A percentile compares a stretch with the other conserved stretches of the same genome.
These are phyloP conservation scores for Cetoscarus ocellatus DNA, from an alignment of 2,797 vertebrate species.

Conservation along the genomic window DNA sequence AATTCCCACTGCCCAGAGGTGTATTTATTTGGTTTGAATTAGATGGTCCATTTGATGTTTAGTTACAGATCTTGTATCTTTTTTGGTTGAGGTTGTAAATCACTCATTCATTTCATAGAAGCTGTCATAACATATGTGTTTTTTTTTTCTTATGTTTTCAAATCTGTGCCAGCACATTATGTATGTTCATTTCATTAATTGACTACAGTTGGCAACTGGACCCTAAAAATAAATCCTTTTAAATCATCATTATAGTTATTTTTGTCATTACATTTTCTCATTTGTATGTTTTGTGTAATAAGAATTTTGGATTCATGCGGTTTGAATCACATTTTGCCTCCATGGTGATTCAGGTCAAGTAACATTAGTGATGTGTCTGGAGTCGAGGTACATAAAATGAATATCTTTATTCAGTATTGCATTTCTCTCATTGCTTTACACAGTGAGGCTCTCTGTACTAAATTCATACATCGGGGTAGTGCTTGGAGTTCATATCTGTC, in stretches of 20 bases:
- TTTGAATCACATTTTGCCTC: background rate
- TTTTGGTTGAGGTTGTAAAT: slow-evolving; percentile 73
- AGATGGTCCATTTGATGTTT: slow-evolving; percentile 75
- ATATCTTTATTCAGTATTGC: slow-evolving; percentile 41
- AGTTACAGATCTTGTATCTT: slow-evolving; percentile 76
- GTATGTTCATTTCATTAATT: slow-evolving; percentile 74
- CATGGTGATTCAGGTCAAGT: background rate
- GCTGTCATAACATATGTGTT: slow-evolving; percentile 68
- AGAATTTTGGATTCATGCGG: background rate
- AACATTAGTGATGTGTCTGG: background rate
- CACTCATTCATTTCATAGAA: slow-evolving; percentile 75
- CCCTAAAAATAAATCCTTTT: slow-evolving; percentile 84
- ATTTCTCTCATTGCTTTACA: slow-evolving; percentile 31
- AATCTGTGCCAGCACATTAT: slow-evolving; percentile 77
- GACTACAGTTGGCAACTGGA: slow-evolving; percentile 75
- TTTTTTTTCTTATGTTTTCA: slow-evolving; percentile 65
- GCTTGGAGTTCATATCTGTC: slow-evolving; percentile 26
- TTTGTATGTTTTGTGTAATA: slow-evolving; percentile 8
- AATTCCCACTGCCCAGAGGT: slow-evolving; percentile 61
- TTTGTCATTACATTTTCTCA: slow-evolving; percentile 36
- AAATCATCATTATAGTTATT: slow-evolving; percentile 66
- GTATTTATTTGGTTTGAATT: slow-evolving; percentile 86
- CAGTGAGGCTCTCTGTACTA: slow-evolving; percentile 6
- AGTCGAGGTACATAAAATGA: slow-evolving; percentile 16
- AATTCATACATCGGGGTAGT: slow-evolving; percentile 7